Conservation (phyloP, 2,888 invertebrate species). For the Synanthedon myopaeformis region DNA sequence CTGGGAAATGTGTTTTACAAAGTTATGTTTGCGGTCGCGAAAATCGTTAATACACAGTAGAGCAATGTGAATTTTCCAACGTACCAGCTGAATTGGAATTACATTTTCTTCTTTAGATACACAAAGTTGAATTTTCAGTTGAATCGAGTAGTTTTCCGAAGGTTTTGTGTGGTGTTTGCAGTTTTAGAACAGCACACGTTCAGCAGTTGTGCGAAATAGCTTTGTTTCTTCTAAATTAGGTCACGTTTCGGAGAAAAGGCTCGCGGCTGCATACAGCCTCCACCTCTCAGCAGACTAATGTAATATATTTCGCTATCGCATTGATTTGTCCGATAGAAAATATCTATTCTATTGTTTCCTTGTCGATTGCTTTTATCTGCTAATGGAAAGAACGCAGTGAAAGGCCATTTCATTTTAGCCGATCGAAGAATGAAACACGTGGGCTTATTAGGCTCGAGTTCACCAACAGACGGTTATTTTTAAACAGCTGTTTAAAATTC, state of each 20-base stretch:
- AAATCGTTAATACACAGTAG: conserved; percentile 12
- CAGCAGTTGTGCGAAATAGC: conserved; percentile 27
- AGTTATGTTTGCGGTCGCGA: conserved; percentile 11
- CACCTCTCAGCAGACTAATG: conserved; percentile 18
- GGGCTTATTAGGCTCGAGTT: too few species aligned
- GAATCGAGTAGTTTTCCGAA: conserved; percentile 16
- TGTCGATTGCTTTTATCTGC: not conserved
- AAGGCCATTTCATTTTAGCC: too few species aligned
- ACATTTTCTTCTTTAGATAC: conserved; percentile 19
- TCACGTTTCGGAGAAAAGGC: conserved; percentile 40
- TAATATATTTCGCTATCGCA: conserved; percentile 23
- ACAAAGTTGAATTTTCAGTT: conserved; percentile 23
- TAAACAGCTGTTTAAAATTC: too few species aligned
- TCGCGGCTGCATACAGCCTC: conserved; percentile 31
- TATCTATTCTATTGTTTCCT: not conserved
- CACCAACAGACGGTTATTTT: too few species aligned
- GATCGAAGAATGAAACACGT: too few species aligned
- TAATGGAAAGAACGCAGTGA: too few species aligned
- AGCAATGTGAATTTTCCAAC: conserved; percentile 19
- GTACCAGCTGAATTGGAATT: conserved; percentile 12
- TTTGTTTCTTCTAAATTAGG: conserved; percentile 56
- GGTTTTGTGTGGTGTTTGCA: conserved; percentile 21
- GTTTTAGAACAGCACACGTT: conserved; percentile 11
- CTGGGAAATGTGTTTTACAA: conserved; percentile 11
- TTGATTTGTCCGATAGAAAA: not conserved